Evolutionary conservation across 1,140 invertebrate species (phyloP).

Genomic region (Anoplophora glabripennis): DNA sequence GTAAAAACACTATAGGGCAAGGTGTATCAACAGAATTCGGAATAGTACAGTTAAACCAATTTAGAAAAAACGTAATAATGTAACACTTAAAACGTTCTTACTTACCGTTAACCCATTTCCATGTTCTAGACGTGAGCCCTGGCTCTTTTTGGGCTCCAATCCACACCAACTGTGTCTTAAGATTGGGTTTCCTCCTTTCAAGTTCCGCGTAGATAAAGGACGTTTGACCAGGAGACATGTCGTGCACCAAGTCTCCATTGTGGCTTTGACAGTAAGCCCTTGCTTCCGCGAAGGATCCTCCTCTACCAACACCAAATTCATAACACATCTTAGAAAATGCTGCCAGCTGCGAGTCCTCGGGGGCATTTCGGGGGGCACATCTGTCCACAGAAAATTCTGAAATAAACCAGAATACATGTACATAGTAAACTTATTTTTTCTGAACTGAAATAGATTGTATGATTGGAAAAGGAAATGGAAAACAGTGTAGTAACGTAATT

Average conservation of each 20-base stretch:
- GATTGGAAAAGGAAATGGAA: too few species aligned
- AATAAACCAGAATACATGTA: not conserved
- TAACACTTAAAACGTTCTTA: not conserved
- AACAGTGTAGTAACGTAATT: too few species aligned
- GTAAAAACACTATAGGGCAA: too few species aligned
- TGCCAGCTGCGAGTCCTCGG: slow-evolving; percentile 70
- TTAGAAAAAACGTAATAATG: too few species aligned
- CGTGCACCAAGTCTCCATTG: slow-evolving; percentile 79
- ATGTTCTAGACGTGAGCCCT: slow-evolving; percentile 74
- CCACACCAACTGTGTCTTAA: slow-evolving; percentile 87
- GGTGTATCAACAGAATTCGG: too few species aligned
- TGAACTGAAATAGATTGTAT: too few species aligned
- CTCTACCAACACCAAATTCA: slow-evolving; percentile 78
- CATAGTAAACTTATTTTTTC: too few species aligned
- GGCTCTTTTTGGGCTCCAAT: slow-evolving; percentile 87
- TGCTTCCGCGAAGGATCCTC: slow-evolving; percentile 77
- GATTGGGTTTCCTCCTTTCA: slow-evolving; percentile 70
- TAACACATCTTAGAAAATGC: slow-evolving; percentile 85
- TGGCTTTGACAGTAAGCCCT: slow-evolving; percentile 69
- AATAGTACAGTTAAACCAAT: too few species aligned
- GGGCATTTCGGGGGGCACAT: slow-evolving; percentile 65
- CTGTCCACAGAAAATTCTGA: slow-evolving; percentile 79
- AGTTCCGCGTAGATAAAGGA: slow-evolving; percentile 76
- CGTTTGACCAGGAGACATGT: slow-evolving; percentile 66
- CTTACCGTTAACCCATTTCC: slow-evolving; percentile 88